These are phyloP conservation scores for Phoenicopterus ruber DNA, from an alignment of 2,113 vertebrate genomes.

Conservation along the genomic window DNA sequence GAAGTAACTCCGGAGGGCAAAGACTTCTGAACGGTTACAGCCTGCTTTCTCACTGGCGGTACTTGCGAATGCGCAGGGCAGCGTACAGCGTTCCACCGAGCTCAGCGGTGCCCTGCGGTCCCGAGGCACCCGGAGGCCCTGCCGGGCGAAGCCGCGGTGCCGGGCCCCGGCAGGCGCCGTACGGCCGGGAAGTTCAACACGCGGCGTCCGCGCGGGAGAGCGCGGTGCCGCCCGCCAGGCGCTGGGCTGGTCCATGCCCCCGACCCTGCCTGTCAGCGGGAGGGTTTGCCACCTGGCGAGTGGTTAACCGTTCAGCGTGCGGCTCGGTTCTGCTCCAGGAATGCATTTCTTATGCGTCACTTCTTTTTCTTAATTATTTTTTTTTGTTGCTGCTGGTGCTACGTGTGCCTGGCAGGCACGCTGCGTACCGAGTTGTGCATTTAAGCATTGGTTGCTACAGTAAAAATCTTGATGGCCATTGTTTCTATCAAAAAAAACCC, in stretches of 20 bases:
- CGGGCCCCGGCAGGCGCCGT: not conserved
- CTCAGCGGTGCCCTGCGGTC: not conserved
- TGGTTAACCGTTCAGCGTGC: not conserved
- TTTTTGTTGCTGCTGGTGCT: not conserved
- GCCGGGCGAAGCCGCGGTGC: rapidly evolving
- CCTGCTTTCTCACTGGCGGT: not conserved
- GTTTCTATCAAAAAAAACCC: not conserved
- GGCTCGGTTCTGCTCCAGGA: not conserved
- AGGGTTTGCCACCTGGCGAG: not conserved
- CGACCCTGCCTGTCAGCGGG: no score
- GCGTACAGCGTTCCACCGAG: no score
- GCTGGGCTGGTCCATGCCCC: no score
- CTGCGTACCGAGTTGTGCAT: not conserved
- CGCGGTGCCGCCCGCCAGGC: not conserved
- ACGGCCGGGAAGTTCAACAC: not conserved
- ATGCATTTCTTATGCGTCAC: not conserved
- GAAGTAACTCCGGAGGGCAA: not conserved
- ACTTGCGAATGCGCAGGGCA: rapidly evolving
- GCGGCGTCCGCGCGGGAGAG: no score
- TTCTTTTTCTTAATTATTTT: no score
- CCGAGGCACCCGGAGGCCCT: rapidly evolving
- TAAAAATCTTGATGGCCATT: conserved; percentile 11
- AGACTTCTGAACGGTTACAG: not conserved
- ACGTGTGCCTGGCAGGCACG: not conserved
- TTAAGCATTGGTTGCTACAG: not conserved